Conservation (phyloP, 2,113 vertebrate species). For the Nesogale talazaci region DNA sequence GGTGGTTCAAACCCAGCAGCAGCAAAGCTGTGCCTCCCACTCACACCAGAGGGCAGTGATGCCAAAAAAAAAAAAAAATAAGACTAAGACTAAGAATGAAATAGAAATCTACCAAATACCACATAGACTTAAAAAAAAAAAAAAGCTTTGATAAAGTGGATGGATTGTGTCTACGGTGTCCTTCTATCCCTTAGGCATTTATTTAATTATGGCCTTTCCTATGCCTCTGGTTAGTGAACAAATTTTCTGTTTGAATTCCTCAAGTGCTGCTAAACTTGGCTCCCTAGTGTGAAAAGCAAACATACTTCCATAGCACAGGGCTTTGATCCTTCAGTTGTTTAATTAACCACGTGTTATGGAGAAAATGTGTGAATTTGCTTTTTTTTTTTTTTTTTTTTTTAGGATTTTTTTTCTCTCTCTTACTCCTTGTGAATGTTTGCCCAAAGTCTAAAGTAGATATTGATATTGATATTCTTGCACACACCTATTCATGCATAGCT, state of each 20-base stretch:
- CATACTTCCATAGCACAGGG: constrained; percentile 48
- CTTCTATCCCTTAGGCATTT: constrained; percentile 13
- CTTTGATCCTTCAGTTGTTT: constrained; percentile 57
- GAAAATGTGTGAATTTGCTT: constrained; percentile 60
- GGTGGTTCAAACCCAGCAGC: no score
- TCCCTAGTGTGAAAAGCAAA: constrained; percentile 70
- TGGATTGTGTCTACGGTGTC: constrained; percentile 29
- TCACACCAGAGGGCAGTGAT: no score
- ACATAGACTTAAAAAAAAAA: background rate
- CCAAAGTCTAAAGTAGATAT: constrained; percentile 26
- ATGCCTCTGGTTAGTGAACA: constrained; percentile 47
- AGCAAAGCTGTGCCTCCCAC: no score
- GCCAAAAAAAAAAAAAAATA: no score
- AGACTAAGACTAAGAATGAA: no score
- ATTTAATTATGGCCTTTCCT: constrained; percentile 48
- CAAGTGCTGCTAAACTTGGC: constrained; percentile 55
- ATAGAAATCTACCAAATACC: background rate
- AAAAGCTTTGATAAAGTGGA: background rate
- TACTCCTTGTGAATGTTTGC: constrained; percentile 6
- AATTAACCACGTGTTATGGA: constrained; percentile 39
- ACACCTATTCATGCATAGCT: background rate
- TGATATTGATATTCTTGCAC: constrained; percentile 1
- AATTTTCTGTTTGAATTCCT: constrained; percentile 67
- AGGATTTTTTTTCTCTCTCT: background rate
- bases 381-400: constrained; percentile 23